Percentiles rank a stretch among this genome's conserved stretches.
These are phyloP conservation scores for Acanthurus leucopareius DNA, from an alignment of 2,797 vertebrate species.

Conservation along the genomic window DNA sequence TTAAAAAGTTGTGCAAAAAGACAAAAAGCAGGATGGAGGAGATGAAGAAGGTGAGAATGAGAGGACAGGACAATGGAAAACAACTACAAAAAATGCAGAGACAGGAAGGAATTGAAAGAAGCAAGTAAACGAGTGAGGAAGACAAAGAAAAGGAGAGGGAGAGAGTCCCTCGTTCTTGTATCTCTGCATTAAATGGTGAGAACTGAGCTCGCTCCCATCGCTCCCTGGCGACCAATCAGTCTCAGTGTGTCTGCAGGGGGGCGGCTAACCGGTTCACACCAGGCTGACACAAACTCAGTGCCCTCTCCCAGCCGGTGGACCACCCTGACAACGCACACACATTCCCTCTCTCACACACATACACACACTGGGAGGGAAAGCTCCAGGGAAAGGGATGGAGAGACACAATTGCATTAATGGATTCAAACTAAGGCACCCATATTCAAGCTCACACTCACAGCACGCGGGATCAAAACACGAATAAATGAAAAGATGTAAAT, in stretches of 20 bases:
- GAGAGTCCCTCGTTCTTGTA: constrained; percentile 58
- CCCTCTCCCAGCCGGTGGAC: constrained; percentile 72
- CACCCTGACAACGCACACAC: constrained; percentile 62
- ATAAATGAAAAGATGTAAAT: constrained; percentile 49
- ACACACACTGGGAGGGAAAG: constrained; percentile 29
- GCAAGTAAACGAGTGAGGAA: constrained; percentile 37
- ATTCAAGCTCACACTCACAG: constrained; percentile 46
- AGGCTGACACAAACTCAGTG: constrained; percentile 86
- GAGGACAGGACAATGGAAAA: background rate
- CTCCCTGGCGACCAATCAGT: constrained; percentile 74
- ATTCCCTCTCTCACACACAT: constrained; percentile 11
- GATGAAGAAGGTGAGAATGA: background rate
- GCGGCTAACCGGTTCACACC: constrained; percentile 76
- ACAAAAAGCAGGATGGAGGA: background rate
- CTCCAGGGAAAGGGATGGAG: constrained; percentile 23
- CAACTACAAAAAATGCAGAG: background rate
- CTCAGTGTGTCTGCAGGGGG: constrained; percentile 67
- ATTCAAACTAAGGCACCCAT: constrained; percentile 40
- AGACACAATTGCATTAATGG: constrained; percentile 42
- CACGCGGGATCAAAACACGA: constrained; percentile 45
- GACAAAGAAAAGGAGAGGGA: constrained; percentile 42
- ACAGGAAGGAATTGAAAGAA: constrained; percentile 48
- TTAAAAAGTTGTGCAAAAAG: background rate
- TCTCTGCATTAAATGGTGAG: constrained; percentile 69
- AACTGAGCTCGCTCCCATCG: constrained; percentile 70